Evolutionary conservation across 2,113 vertebrate species (phyloP), one percentile per base, ranked within the genome.

Genomic region (Sinocyclocheilus anophthalmus): DNA sequence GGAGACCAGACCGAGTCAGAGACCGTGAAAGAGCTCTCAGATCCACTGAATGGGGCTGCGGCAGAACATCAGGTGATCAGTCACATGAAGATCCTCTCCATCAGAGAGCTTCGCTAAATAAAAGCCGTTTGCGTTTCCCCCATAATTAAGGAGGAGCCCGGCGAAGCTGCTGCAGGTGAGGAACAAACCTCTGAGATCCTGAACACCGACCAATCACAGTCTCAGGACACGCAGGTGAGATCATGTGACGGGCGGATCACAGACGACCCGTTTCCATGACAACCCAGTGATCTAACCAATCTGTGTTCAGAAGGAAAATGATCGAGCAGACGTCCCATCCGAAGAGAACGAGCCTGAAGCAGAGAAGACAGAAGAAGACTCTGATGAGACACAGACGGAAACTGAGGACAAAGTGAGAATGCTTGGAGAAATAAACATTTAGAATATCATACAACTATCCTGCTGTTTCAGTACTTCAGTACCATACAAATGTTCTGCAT

Each of bases 371-470:
- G 33, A 65, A 33, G 73, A 76, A 76, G 75, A 55, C 9, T 8
- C 75, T 18, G 50, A 69, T 86, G 83, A 73, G 57, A 84, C 69
- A 59, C 76, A 61, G 37, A 50, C 20, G 42, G 18, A 65, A 26
- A 63, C 37, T 12, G 6, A 63, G 37, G 55, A 26, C 22, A 59
- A 45, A 4, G 73, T 22, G 26, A 26, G 48, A 42, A 33, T 48
- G 45, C 12, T 48, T 10, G 10, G 42, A 8, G 8, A 42, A 42
- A 42, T 9, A 9, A 42, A 9, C 42, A 42, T 42, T 10, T 48
- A 48, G 45, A 48, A 12, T 48, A 50, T 50, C 45, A 48, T 48
- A 48, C 45, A 48, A 3, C 45, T 48, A 48, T 48, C 48, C 2
- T 53, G 1, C 50, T 16, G 1, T 53, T n/a, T 61, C 59, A 22